Conservation (phyloP, 2,888 invertebrate species). For the Drosophila rellima region DNA sequence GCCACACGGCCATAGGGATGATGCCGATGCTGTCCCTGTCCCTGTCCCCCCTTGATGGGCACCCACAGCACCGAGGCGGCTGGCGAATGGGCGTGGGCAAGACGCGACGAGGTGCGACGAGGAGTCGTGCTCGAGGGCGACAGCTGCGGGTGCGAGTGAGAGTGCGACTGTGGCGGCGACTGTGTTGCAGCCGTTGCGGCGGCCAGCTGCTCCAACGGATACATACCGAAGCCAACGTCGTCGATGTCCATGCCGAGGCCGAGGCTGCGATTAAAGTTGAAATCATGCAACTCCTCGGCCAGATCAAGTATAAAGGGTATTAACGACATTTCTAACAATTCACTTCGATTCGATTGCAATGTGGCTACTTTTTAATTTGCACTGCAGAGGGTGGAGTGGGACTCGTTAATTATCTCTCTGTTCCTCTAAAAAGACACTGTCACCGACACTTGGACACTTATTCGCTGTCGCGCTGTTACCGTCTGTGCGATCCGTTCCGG, state of each 20-base stretch:
- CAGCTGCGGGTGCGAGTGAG: constrained; percentile 52
- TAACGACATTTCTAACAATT: constrained; percentile 71
- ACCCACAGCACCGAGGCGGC: constrained; percentile 61
- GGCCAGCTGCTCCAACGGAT: constrained; percentile 78
- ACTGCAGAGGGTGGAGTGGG: constrained; percentile 2
- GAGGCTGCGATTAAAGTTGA: constrained; percentile 59
- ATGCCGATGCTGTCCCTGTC: constrained; percentile 62
- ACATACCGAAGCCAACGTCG: constrained; percentile 83
- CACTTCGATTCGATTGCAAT: background rate
- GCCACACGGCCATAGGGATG: constrained; percentile 71
- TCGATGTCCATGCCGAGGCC: constrained; percentile 76
- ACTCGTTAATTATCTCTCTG: constrained; percentile 5
- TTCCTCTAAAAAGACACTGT: constrained; percentile 10
- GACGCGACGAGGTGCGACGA: constrained; percentile 43
- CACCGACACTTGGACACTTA: constrained; percentile 30
- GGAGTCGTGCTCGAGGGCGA: constrained; percentile 43
- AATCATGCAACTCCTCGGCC: constrained; percentile 78
- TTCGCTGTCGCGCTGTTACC: constrained; percentile 25
- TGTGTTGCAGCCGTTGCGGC: constrained; percentile 53
- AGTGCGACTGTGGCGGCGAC: constrained; percentile 34
- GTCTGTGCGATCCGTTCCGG: constrained; percentile 70
- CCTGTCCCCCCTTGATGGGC: constrained; percentile 64
- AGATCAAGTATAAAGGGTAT: constrained; percentile 81
- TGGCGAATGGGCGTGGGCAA: constrained; percentile 46
- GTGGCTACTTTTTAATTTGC: constrained; percentile 4